A percentile compares a stretch with the other conserved stretches of the same genome.
Evolutionary conservation across 2,888 invertebrate genomes (phyloP).

Genomic region (Oligia latruncula): DNA sequence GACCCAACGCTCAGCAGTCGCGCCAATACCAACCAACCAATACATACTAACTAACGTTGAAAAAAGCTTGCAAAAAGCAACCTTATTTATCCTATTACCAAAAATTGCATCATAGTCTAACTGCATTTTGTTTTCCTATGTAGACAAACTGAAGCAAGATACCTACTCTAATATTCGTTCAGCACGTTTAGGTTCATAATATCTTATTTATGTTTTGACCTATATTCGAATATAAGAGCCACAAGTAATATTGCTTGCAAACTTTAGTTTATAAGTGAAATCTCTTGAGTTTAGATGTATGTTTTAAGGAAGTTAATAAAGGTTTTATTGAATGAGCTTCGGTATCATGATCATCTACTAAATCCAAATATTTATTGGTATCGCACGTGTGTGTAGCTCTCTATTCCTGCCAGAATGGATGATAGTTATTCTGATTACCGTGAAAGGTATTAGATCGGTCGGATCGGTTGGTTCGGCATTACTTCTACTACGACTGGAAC

Average conservation of each 20-base stretch:
- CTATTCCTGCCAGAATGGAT: neutral
- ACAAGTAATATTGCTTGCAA: neutral
- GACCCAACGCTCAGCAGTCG: too few relatives aligned
- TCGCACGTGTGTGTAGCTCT: neutral
- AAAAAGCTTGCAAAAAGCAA: neutral
- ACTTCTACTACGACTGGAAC: neutral
- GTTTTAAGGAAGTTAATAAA: neutral
- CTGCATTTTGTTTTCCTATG: conserved; percentile 11
- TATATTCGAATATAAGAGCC: conserved; percentile 2
- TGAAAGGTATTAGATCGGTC: neutral
- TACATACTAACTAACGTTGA: neutral
- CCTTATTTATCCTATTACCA: too few relatives aligned
- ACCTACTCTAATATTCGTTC: conserved; percentile 23
- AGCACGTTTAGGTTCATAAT: conserved; percentile 15
- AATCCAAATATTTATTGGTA: neutral
- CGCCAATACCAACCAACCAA: neutral
- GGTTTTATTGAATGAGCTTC: conserved; percentile 2
- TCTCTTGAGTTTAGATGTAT: conserved; percentile 5
- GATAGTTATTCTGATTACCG: neutral
- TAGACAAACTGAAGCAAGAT: neutral
- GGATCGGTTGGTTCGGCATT: too few relatives aligned
- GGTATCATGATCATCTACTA: neutral
- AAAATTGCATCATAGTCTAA: neutral
- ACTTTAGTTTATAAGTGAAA: conserved; percentile 9
- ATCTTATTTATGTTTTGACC: conserved; percentile 27